Conservation (phyloP, 1,140 invertebrate genomes). For the Leptopilina boulardi region DNA sequence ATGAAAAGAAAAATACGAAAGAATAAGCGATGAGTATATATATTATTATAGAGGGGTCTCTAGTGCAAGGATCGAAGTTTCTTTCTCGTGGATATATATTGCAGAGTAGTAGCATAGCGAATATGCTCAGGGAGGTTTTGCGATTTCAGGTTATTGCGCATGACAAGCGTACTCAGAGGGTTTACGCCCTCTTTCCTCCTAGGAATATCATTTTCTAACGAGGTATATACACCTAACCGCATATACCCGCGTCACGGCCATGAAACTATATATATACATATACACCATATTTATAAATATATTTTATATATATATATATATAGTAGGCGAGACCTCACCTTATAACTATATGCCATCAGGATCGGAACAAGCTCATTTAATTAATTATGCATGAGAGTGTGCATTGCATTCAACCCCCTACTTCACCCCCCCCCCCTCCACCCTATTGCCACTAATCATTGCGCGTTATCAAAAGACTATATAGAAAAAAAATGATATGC, state of each 20-base stretch:
- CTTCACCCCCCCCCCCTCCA: slow-evolving; percentile 45
- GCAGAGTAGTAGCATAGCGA: too few relatives aligned
- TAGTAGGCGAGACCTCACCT: slow-evolving; percentile 53
- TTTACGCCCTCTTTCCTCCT: slow-evolving; percentile 66
- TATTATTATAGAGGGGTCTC: slow-evolving; percentile 32
- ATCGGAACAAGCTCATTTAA: slow-evolving; percentile 71
- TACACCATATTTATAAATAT: too few relatives aligned
- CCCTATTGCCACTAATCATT: slow-evolving; percentile 59
- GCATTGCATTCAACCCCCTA: background rate
- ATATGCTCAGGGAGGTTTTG: background rate
- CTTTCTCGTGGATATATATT: too few relatives aligned
- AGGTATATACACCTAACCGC: slow-evolving; percentile 38
- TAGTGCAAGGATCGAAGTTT: slow-evolving; percentile 54
- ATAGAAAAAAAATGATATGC: too few relatives aligned
- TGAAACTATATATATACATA: too few relatives aligned
- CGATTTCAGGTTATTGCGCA: slow-evolving; percentile 60
- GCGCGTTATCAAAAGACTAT: slow-evolving; percentile 58
- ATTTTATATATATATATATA: too few relatives aligned
- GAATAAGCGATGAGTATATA: too few relatives aligned
- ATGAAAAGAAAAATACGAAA: too few relatives aligned
- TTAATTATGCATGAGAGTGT: slow-evolving; percentile 71
- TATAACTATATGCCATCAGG: too few relatives aligned
- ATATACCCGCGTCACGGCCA: slow-evolving; percentile 38
- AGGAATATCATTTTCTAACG: slow-evolving; percentile 66
- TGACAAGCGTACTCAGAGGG: slow-evolving; percentile 56